A percentile compares a stretch with the other conserved stretches of the same genome.
Evolutionary conservation across 1,140 invertebrate species (phyloP).

Genomic region (Pissodes strobi): DNA sequence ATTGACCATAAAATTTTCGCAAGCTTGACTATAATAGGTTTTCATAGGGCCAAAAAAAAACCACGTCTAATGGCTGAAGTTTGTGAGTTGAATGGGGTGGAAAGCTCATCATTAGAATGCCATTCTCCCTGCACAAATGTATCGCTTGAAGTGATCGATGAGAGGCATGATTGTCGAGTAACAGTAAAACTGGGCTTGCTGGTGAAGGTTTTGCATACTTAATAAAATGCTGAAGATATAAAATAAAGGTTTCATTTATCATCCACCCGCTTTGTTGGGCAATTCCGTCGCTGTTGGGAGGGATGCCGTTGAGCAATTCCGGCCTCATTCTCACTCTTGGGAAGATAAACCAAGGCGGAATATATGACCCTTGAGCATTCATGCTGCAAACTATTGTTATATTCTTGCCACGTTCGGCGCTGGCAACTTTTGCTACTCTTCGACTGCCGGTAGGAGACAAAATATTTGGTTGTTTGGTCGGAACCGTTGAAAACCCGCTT

Average conservation of each 20-base stretch:
- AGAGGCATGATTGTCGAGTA: conserved; percentile 56
- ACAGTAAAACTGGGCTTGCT: conserved; percentile 50
- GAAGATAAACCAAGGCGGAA: conserved; percentile 54
- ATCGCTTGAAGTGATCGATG: conserved; percentile 42
- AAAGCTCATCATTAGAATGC: conserved; percentile 52
- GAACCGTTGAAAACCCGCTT: conserved; percentile 55
- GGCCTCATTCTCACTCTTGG: conserved; percentile 48
- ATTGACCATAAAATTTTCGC: too few relatives aligned
- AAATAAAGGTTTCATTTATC: conserved; percentile 34
- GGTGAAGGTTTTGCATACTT: conserved; percentile 46
- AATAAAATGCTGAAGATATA: conserved; percentile 51
- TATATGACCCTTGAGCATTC: conserved; percentile 45
- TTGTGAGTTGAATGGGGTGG: conserved; percentile 52
- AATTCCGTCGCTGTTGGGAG: conserved; percentile 3
- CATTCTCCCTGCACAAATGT: conserved; percentile 46
- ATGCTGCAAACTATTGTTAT: conserved; percentile 48
- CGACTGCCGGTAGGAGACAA: conserved; percentile 52
- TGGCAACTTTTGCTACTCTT: conserved; percentile 47
- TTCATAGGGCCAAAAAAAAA: conserved; percentile 54
- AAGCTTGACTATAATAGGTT: conserved; percentile 35
- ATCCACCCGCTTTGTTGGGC: conserved; percentile 30
- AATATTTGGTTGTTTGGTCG: conserved; percentile 52
- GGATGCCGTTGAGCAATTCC: conserved; percentile 18
- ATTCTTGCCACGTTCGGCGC: conserved; percentile 53
- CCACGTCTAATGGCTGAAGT: conserved; percentile 52